These are phyloP conservation scores for Mungos mungo DNA, from an alignment of 2,113 vertebrate genomes.

Conservation along the genomic window DNA sequence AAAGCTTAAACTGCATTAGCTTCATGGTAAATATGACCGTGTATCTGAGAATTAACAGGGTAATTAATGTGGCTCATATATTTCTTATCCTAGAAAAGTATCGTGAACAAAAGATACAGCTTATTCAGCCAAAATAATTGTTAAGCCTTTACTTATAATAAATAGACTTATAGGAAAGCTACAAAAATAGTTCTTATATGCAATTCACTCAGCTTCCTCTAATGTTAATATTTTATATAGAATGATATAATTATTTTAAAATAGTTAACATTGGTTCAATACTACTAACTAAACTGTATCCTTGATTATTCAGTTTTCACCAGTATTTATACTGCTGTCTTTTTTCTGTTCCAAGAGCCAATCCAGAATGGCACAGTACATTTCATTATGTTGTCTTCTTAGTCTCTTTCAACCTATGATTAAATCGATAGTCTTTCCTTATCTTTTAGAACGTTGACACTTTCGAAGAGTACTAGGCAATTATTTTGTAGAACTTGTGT, in stretches of 20 bases:
- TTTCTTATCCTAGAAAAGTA: background rate
- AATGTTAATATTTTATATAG: background rate
- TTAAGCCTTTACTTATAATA: background rate
- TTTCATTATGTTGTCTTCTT: background rate
- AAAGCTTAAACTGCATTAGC: background rate
- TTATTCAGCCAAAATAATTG: constrained; percentile 30
- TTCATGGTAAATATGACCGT: background rate
- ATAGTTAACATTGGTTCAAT: background rate
- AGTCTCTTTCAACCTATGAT: background rate
- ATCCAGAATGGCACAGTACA: background rate
- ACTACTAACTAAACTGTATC: background rate
- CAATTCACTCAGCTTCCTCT: background rate
- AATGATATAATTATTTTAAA: background rate
- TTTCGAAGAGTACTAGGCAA: background rate
- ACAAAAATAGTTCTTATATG: background rate
- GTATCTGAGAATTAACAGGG: background rate
- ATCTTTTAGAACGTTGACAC: background rate
- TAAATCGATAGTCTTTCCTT: background rate
- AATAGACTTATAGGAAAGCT: background rate
- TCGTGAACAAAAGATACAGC: background rate
- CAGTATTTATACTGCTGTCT: background rate
- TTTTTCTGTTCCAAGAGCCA: background rate
- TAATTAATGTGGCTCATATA: background rate
- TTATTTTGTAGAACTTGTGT: background rate
- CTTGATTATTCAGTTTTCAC: background rate